phyloP scores from a whole-genome alignment of 2,113 vertebrate species.

The Collichthys lucidus region DNA sequence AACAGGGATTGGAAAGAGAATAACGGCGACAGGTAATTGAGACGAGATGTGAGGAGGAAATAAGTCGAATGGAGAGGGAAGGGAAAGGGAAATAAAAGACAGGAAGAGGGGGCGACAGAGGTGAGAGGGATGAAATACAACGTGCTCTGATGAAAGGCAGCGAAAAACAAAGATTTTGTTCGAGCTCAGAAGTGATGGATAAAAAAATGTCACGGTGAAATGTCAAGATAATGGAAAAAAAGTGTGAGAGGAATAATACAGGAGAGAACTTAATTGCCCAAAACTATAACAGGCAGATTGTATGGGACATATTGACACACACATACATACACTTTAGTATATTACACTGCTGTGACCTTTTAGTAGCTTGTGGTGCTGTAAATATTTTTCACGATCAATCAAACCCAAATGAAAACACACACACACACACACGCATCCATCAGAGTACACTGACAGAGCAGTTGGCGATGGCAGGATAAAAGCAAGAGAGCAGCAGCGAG shows the following conservation, averaged over 20 bases:
- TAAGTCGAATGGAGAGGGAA: neutral
- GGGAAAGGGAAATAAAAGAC: neutral
- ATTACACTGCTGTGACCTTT: constrained; percentile 65
- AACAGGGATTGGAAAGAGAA: neutral
- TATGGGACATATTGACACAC: constrained; percentile 4
- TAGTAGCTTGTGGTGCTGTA: constrained; percentile 42
- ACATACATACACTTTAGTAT: constrained; percentile 38
- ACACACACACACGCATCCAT: constrained; percentile 9
- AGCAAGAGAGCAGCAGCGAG: neutral
- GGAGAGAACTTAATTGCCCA: constrained; percentile 9
- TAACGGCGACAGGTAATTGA: neutral
- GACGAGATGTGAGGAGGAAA: neutral
- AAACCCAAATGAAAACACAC: constrained; percentile 49
- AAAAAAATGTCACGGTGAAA: neutral
- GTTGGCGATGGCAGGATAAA: constrained; percentile 35
- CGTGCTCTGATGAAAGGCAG: neutral
- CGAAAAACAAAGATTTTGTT: neutral
- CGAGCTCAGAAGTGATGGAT: neutral
- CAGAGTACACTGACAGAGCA: constrained; percentile 1
- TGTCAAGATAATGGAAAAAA: neutral
- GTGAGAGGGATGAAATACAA: neutral
- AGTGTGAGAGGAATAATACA: neutral
- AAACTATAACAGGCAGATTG: constrained; percentile 20
- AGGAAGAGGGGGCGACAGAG: neutral
- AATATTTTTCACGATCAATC: constrained; percentile 64